Evolutionary conservation across 2,113 vertebrate genomes (phyloP).

Genomic region (Naja naja): DNA sequence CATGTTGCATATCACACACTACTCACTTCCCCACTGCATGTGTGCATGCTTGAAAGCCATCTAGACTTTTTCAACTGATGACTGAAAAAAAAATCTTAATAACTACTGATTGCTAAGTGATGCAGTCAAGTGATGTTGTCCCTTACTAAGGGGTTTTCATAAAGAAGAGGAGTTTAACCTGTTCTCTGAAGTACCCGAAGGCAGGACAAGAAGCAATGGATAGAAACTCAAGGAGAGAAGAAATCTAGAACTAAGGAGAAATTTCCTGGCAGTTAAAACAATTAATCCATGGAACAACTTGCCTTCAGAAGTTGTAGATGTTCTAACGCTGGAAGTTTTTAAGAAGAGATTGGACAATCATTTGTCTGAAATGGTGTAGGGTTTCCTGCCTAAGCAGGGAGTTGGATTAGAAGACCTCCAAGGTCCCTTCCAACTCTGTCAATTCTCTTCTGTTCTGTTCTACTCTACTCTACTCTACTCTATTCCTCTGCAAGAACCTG

Average conservation of each 20-base stretch:
- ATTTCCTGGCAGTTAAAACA: neutral
- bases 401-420: neutral
- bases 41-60: too few species aligned
- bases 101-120: neutral
- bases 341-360: neutral
- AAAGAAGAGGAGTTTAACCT: neutral
- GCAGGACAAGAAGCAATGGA: neutral
- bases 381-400: neutral
- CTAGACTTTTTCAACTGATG: neutral
- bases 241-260: neutral
- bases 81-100: too few species aligned
- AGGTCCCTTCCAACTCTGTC: too few species aligned
- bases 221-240: neutral
- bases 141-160: neutral
- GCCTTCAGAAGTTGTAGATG: fast-evolving
- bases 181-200: neutral
- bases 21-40: neutral
- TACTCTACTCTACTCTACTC: too few species aligned
- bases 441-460: too few species aligned
- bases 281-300: neutral
- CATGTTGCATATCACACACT: neutral
- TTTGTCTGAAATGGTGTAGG: neutral
- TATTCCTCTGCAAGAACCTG: too few species aligned
- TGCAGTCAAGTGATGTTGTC: neutral
- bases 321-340: neutral